A percentile compares a stretch with the other conserved stretches of the same genome.
These are phyloP conservation scores for Tipula vernalis DNA, from an alignment of 2,888 invertebrate species.

Conservation along the genomic window DNA sequence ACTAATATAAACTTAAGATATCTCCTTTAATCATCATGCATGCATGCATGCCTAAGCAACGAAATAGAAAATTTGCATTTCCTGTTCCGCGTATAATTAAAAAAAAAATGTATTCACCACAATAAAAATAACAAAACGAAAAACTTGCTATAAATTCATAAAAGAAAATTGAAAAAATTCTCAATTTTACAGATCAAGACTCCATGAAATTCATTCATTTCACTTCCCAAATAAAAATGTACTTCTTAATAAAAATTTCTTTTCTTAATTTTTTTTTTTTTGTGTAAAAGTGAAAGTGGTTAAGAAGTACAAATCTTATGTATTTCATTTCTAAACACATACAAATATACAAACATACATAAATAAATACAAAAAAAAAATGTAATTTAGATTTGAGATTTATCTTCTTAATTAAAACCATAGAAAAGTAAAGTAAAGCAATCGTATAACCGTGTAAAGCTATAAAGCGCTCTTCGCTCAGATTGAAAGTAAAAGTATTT, in stretches of 20 bases:
- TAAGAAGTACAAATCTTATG: neutral
- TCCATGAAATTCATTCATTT: neutral
- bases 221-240: neutral
- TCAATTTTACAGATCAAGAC: neutral
- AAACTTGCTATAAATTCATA: neutral
- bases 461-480: neutral
- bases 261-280: neutral
- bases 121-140: neutral
- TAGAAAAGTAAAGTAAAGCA: neutral
- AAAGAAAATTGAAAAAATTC: neutral
- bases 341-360: neutral
- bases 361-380: neutral
- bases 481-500: neutral
- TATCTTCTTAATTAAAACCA: neutral
- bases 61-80: neutral
- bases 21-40: neutral
- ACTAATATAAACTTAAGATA: neutral
- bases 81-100: neutral
- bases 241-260: neutral
- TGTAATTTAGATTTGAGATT: neutral
- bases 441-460: neutral
- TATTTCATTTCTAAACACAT: neutral
- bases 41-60: neutral
- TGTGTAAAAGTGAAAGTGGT: neutral
- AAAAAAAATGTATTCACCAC: neutral